A percentile compares a stretch with the other conserved stretches of the same genome.
Conservation (phyloP, 2,888 invertebrate species). For the Slavum lentiscoides region DNA sequence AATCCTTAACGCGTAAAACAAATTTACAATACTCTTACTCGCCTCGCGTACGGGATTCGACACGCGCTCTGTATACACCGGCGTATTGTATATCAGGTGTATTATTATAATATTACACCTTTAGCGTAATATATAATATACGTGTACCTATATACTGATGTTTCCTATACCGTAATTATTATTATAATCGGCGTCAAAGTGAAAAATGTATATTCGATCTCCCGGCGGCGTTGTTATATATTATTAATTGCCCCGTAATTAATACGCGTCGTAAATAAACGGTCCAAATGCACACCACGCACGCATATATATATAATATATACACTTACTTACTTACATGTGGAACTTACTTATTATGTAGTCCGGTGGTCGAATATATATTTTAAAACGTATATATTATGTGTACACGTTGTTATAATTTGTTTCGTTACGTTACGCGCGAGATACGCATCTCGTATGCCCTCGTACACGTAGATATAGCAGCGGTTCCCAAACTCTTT, state of each 20-base stretch:
- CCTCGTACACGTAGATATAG: too few relatives aligned
- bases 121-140: background rate
- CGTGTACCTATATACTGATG: background rate
- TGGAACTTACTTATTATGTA: too few relatives aligned
- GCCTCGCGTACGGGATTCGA: background rate
- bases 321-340: too few relatives aligned
- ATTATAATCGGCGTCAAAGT: background rate
- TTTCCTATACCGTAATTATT: conserved; percentile 37
- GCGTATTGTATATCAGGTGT: background rate
- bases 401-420: background rate
- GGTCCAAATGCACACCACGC: conserved; percentile 3
- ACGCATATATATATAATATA: background rate
- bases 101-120: too few relatives aligned
- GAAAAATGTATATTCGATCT: too few relatives aligned
- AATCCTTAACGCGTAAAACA: too few relatives aligned
- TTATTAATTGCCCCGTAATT: conserved; percentile 44
- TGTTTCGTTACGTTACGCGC: background rate
- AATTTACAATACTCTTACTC: too few relatives aligned
- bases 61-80: background rate
- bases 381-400: background rate
- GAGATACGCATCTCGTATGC: background rate
- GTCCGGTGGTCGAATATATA: too few relatives aligned
- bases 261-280: conserved; percentile 43
- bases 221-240: conserved; percentile 7
- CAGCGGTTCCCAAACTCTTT: too few relatives aligned